Conservation (phyloP, 2,797 vertebrate species). For the Xerus rutilus region DNA sequence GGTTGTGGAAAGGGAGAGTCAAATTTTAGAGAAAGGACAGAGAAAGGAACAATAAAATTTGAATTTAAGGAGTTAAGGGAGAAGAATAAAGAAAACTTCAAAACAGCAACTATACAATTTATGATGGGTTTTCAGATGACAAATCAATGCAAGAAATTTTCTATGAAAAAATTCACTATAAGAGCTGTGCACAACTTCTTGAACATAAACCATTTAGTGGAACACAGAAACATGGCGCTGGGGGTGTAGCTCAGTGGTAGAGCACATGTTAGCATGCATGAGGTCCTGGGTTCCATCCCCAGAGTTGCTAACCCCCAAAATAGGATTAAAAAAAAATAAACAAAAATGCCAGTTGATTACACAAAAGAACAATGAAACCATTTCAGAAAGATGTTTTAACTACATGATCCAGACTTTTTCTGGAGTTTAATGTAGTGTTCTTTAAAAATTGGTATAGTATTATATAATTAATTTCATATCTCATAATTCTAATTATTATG, state of each 20-base stretch:
- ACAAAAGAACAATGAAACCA: slow-evolving; percentile 59
- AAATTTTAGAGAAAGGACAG: slow-evolving; percentile 19
- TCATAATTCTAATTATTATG: background rate
- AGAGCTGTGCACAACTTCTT: slow-evolving; percentile 63
- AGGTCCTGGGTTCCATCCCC: background rate
- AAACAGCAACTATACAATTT: slow-evolving; percentile 23
- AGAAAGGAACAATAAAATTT: slow-evolving; percentile 49
- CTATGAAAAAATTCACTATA: slow-evolving; percentile 69
- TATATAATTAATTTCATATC: background rate
- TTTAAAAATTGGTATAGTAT: background rate
- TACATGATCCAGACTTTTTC: background rate
- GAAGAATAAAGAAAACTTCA: slow-evolving; percentile 60
- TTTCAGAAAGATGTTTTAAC: slow-evolving; percentile 46
- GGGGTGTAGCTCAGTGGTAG: background rate
- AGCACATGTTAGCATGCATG: background rate
- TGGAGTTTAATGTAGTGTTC: background rate
- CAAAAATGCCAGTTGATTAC: slow-evolving; percentile 5
- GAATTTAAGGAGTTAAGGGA: slow-evolving; percentile 45
- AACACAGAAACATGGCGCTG: slow-evolving; percentile 2
- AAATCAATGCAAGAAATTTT: slow-evolving; percentile 48
- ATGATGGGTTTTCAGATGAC: slow-evolving; percentile 36
- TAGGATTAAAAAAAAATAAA: background rate
- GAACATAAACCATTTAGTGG: slow-evolving; percentile 44
- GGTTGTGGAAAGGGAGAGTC: slow-evolving; percentile 23
- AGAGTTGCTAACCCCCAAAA: background rate